Conservation (phyloP, 2,797 vertebrate species). For the Danio tinwini region DNA sequence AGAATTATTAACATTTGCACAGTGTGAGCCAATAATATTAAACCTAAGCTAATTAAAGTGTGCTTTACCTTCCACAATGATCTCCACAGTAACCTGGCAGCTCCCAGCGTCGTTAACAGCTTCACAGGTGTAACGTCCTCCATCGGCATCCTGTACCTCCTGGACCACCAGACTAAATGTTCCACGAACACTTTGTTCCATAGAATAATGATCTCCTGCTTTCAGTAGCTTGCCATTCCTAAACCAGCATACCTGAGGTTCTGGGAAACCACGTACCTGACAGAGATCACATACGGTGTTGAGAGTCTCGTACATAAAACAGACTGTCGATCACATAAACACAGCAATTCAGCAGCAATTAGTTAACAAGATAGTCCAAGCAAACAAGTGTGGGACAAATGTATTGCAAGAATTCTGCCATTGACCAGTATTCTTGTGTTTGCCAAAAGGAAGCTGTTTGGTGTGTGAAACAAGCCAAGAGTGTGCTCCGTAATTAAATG, state of each 20-base stretch:
- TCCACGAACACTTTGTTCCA: slow-evolving; percentile 80
- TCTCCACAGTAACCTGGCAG: slow-evolving; percentile 88
- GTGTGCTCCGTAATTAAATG: slow-evolving; percentile 52
- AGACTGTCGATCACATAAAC: background rate
- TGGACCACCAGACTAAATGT: slow-evolving; percentile 85
- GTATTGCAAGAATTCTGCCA: slow-evolving; percentile 31
- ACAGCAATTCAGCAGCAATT: background rate
- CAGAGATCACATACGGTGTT: background rate
- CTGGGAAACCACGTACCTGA: slow-evolving; percentile 75
- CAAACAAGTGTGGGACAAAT: slow-evolving; percentile 7
- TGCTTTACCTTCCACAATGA: slow-evolving; percentile 85
- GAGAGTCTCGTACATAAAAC: background rate
- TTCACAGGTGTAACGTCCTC: slow-evolving; percentile 89
- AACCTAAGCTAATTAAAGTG: background rate
- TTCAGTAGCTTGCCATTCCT: slow-evolving; percentile 81
- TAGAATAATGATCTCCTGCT: slow-evolving; percentile 72
- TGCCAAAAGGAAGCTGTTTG: slow-evolving; percentile 52
- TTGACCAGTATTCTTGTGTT: slow-evolving; percentile 19
- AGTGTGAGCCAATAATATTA: background rate
- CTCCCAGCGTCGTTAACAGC: slow-evolving; percentile 83
- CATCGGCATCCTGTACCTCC: slow-evolving; percentile 78
- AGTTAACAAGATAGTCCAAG: background rate
- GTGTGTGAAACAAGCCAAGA: slow-evolving; percentile 43
- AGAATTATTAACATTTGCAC: too few relatives aligned
- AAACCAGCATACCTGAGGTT: slow-evolving; percentile 79